Evolutionary conservation across 1,140 invertebrate genomes (phyloP), one percentile per base, ranked within the genome.

Genomic region (Dreissena rostriformis): DNA sequence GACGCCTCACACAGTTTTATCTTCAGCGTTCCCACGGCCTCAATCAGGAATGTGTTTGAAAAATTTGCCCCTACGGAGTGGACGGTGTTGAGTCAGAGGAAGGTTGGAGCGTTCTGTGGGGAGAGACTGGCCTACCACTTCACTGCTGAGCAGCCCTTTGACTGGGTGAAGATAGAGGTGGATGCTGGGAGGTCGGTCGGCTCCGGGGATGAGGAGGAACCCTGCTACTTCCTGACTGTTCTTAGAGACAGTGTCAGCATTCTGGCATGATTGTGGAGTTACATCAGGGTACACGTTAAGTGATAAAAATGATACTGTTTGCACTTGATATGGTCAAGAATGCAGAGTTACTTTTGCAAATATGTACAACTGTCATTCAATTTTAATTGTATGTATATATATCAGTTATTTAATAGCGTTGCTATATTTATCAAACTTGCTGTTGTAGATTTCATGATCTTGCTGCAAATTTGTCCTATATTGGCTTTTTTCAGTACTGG

Each of bases 1-100:
- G 55, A 87, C 14, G 29, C 68, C 19, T 63, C 76, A 0, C 87
- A 90, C 49, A 63, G 86, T 39, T 91, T 91, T 68, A 74, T 57
- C 17, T 90, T 91, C 66, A 57, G 85, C 71, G 86, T 91, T 22
- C 86, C 86, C 15, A 86, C 88, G 6, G 73, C 29, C 0, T 61
- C 79, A 26, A 81, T 91, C 12, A 75, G 63, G 14, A 81, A 84
- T 39, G 78, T 82, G 29, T 51, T 90, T n/a, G 82, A 88, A 65
- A 84, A 66, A 7, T 77, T 76, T 61, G 77, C 61, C 8, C 89
- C 90, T 0, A 78, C 84, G 22, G 66, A 87, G 17, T 90, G 89
- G 89, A 83, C 86, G 22, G 81, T 86, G 15, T 67, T 67, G 26
- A 73, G 80, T 5, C 39, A 74, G 19, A 88, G 86, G 22, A 52